Base-by-base conservation (phyloP, 2,888 invertebrate genomes). In the Tenthredo livida region DNA sequence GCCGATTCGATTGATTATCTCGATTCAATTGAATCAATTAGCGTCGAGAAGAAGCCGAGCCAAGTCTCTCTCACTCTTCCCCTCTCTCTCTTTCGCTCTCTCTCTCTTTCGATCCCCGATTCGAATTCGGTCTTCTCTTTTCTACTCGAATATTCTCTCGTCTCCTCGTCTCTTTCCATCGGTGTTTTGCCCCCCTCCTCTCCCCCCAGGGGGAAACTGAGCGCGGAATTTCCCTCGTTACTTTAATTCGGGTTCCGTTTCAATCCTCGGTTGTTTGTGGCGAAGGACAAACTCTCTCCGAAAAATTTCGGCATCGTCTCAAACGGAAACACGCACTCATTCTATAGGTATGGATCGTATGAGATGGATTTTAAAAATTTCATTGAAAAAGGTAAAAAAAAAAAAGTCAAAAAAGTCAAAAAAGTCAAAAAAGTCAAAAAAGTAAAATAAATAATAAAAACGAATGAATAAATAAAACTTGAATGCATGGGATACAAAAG, bases 11-110 rank as follows among this genome's bases (percentile, higher is more conserved):
- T 80, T 80, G 80, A 80, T 80, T 80, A 80, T 80, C 80, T 80
- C 80, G 80, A 80, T 80, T 80, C 80, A 80, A 80, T 80, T 80
- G 80, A 80, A 80, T 80, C 80, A 80, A 80, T 61, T 80, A 80
- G 80, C 80, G 80, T 80, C 61, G 80, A 80, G 80, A 80, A 80
- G 61, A 40, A 80, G 61, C 58, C 61, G 40, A 61, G 58, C 80
- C 80, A 40, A 80, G 80, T 80, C 80, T 80, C 73, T 25, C 37
- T 37, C 54, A 2, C n/a, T 73, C 37, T 40, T n/a, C 10, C 17
- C 21, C 12, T 29, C 9, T 1, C 10, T 61, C 12, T 80, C 37
- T 78, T 15, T 37, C 33, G n/a, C n/a, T 78, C 37, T 58, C 25
- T n/a, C 61, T 58, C 61, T 65, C 21, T 80, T 43, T 40, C 21